Base-by-base conservation (phyloP, 1,140 invertebrate species). In the Meloidogyne floridensis region DNA sequence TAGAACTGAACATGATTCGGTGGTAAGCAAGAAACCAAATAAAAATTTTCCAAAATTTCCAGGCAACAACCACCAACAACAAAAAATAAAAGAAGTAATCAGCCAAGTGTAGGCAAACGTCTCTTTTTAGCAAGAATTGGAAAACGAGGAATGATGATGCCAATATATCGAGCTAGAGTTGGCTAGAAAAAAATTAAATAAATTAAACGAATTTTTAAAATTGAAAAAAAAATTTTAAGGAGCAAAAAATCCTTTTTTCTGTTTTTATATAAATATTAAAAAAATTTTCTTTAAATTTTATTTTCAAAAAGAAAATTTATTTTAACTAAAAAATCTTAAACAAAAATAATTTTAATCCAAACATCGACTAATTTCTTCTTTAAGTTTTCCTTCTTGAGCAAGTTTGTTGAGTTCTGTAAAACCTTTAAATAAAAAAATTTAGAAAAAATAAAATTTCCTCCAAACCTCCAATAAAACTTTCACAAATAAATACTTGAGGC, bases 401-500 rank as follows among this genome's bases (percentile, higher is more conserved):
- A 86, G 79, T 72, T 69, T 79, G 10, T 86, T 74, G 71, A 86
- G 72, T 82, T 86, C 83, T 15, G 86, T 86, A 70, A 83, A 86
- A 15, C 85, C 84, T 85, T 32, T 74, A 54, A 13, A 53, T 32
- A 43, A 83, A 86, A 56, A 42, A 13, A 80, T n/a, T 69, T 56
- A 32, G 15, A 42, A 6, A 80, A 72, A 80, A 59, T 15, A 72
- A 43, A 32, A 8, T 10, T 69, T 47, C 32, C 10, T 69, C 10
- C 75, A 9, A 54, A 86, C 85, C 86, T 47, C 86, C 86, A 69
- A 86, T 84, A 65, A 86, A 86, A 18, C 86, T 72, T 18, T 79
- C 79, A 56, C 86, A 86, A 80, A 86, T 87, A 71, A 86, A 86
- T 20, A 86, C 85, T 77, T 86, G 86, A 18, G 86, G 86, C 6